Base-by-base conservation (phyloP, 2,797 vertebrate species). In the Xenops minutus region DNA sequence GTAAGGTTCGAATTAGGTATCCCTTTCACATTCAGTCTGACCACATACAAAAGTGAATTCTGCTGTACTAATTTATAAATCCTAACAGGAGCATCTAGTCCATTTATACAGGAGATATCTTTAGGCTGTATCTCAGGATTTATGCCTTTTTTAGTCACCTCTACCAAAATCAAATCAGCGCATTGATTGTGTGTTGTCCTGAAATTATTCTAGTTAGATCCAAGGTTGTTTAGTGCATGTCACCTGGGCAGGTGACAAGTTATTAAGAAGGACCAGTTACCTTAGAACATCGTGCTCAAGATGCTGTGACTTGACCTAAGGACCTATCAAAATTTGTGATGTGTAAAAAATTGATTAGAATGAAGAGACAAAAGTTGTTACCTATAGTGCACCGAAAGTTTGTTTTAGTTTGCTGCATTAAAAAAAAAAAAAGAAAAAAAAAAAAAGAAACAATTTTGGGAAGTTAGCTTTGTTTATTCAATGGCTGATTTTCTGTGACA, bases 401-500 rank as follows among this genome's bases (percentile, higher is more conserved):
- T 56, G 52, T 73, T 84, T 93, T 72, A 59, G 68, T 71, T 89
- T 72, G 81, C 37, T 52, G 41, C 56, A n/a, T 51, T 46, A 0
- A 6, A 58, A 64, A 75, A n/a, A 51, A 66, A 11, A 7, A 8
- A 7, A 4, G 11, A 43, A 16, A 6, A 8, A 19, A 6, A 15
- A 24, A 56, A 55, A 32, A 26, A 2, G 0, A 52, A 51, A 3
- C 5, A 5, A 43, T 34, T 83, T 29, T 20, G 61, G 41, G 39
- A 64, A 88, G 44, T 80, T 92, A 95, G 27, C 49, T 61, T 88
- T 15, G 5, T 49, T 93, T 91, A 46, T 98, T 98, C 55, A 98
- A 24, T 6, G 97, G 98, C 14, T 12, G 84, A 49, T 67, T 69
- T 81, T 96, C 96, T 80, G 1, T 52, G 54, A 54, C 32, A 8